Base-by-base conservation (phyloP, 2,888 invertebrate genomes). In the Meliscaeva auricollis region DNA sequence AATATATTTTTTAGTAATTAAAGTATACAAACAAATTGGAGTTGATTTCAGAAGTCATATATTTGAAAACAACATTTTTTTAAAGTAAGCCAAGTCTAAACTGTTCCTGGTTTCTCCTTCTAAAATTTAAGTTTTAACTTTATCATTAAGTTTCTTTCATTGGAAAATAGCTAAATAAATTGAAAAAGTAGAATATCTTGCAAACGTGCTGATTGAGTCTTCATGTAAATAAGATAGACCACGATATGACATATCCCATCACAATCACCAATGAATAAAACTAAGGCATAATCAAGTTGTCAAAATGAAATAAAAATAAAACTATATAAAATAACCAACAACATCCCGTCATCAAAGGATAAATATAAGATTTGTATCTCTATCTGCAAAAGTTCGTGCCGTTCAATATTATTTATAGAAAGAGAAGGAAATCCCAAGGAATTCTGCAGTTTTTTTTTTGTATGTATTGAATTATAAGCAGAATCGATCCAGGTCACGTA, bases 401-500 rank as follows among this genome's bases (percentile, higher is more conserved):
- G 6, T 69, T 54, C 54, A 54, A 69, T 69, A 69, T 54, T 54
- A 54, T 54, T 6, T 54, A 69, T n/a, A 54, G 15, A 13, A 41
- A n/a, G 11, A 41, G 9, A 17, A 32, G 17, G 46, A 64, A 17
- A 32, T 17, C 30, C 64, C 17, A 64, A 64, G 17, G 5, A 64
- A 60, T 44, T 41, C n/a, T 58, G 35, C 1, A 13, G n/a, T n/a
- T 20, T 38, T 11, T n/a, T 17, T 32, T 30, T 46, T 30, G 0
- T 2, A 41, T 48, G 17, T 26, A 4, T 26, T 11, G 35, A 5
- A 8, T 38, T 11, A 9, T 11, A 38, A 38, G 7, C 54, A 73
- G 26, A 77, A 73, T 77, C 76, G 75, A 66, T 83, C 66, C 66
- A 73, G 77, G 72, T 74, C 73, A 74, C 73, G 73, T 74, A 74